phyloP scores from a whole-genome alignment of 2,113 vertebrate genomes.

The Merops nubicus region DNA sequence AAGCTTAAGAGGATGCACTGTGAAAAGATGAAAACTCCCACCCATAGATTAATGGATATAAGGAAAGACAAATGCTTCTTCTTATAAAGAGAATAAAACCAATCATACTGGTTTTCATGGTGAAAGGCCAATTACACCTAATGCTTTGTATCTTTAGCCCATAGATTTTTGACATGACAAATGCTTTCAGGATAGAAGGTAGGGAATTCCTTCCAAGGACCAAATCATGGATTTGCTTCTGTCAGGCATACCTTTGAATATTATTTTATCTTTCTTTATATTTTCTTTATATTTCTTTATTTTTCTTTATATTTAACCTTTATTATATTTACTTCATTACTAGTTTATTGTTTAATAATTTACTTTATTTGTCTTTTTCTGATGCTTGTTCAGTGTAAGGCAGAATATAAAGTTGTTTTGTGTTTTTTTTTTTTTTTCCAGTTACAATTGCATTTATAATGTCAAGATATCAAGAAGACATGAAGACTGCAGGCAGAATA shows the following conservation, averaged over 20 bases:
- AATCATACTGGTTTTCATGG: not conserved
- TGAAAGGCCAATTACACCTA: not conserved
- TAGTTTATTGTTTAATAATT: not conserved
- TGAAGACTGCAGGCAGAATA: slow-evolving; percentile 9
- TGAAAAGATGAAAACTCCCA: not conserved
- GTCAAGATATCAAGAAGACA: not conserved
- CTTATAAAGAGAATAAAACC: not conserved
- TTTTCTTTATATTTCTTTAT: not conserved
- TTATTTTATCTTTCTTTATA: not conserved
- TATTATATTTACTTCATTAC: not conserved
- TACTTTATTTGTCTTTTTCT: not conserved
- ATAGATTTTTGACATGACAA: not conserved
- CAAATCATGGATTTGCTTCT: not conserved
- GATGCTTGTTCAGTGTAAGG: not conserved
- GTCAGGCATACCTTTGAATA: not conserved
- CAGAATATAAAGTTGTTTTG: not conserved
- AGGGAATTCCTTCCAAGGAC: not conserved
- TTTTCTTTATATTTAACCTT: not conserved
- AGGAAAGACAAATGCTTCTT: not conserved
- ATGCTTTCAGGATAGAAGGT: not conserved
- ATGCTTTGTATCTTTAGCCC: not conserved
- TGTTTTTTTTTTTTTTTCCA: not conserved
- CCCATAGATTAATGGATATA: not conserved
- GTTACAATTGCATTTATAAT: not conserved
- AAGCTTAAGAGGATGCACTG: not conserved